These are phyloP conservation scores for Heliothis peltigera DNA, from an alignment of 2,888 invertebrate genomes.

Conservation along the genomic window DNA sequence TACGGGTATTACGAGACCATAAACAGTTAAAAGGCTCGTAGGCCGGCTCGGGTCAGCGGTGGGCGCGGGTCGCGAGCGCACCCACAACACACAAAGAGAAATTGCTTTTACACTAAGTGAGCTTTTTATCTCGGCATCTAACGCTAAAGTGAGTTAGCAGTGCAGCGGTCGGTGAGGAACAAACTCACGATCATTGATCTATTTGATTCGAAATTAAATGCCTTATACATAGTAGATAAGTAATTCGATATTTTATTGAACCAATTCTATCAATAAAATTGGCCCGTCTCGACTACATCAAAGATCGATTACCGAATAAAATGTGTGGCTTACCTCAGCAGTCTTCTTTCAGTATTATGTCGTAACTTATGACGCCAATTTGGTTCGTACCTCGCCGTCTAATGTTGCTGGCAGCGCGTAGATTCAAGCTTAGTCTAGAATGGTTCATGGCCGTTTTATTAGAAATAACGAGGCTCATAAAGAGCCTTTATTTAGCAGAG, in stretches of 20 bases:
- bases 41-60: constrained; percentile 70
- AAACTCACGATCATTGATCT: constrained; percentile 13
- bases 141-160: constrained; percentile 39
- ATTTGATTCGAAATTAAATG: constrained; percentile 24
- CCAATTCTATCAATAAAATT: constrained; percentile 30
- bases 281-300: constrained; percentile 20
- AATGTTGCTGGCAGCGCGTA: constrained; percentile 28
- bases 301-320: constrained; percentile 41
- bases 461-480: constrained; percentile 62
- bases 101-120: constrained; percentile 58
- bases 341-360: constrained; percentile 22
- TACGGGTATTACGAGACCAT: constrained; percentile 72
- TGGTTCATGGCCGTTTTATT: constrained; percentile 49
- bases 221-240: constrained; percentile 3
- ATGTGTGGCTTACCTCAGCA: constrained; percentile 33
- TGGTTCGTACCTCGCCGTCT: constrained; percentile 13
- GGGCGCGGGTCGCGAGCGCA: constrained; percentile 58
- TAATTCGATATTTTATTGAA: constrained; percentile 32
- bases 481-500: constrained; percentile 55
- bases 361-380: constrained; percentile 22
- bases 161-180: constrained; percentile 14
- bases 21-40: constrained; percentile 73
- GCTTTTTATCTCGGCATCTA: constrained; percentile 50
- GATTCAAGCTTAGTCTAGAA: constrained; percentile 32
- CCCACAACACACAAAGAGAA: constrained; percentile 62